These are phyloP conservation scores for Bombus terrestris DNA, from an alignment of 1,140 invertebrate species.

Conservation along the genomic window DNA sequence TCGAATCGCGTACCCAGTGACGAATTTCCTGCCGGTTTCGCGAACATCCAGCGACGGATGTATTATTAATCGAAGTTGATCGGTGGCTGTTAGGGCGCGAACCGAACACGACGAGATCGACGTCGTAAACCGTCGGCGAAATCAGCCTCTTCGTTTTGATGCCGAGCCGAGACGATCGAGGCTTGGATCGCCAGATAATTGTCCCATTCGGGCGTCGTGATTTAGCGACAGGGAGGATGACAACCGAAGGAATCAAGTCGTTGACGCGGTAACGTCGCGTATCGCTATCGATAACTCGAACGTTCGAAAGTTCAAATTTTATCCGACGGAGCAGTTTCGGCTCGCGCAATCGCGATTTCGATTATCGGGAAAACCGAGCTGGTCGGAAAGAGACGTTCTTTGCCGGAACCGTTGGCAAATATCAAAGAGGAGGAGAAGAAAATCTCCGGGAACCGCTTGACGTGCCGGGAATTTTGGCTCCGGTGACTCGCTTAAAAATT, in stretches of 20 bases:
- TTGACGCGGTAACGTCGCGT: not conserved
- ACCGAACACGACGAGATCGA: not conserved
- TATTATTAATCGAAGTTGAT: not conserved
- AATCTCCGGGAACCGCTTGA: not conserved
- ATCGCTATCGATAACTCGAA: not conserved
- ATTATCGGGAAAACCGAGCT: not conserved
- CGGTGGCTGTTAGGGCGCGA: too few species aligned
- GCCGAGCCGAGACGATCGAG: not conserved
- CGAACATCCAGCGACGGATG: not conserved
- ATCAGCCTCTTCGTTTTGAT: conserved; percentile 17
- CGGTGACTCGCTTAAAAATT: conserved; percentile 33
- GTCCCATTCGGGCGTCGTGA: conserved; percentile 5
- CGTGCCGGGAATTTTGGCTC: conserved; percentile 12
- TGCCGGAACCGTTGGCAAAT: not conserved
- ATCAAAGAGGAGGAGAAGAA: not conserved
- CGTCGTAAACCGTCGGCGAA: conserved; percentile 12
- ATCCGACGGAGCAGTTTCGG: not conserved
- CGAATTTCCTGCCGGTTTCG: too few species aligned
- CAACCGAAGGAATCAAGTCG: not conserved
- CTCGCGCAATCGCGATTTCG: conserved; percentile 9
- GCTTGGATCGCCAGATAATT: conserved; percentile 21
- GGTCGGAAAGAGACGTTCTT: not conserved
- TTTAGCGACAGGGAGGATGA: not conserved
- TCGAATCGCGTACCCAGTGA: too few species aligned
- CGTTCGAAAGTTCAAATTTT: not conserved